Evolutionary conservation across 2,888 invertebrate species (phyloP).

Genomic region (Platynereis dumerilii): DNA sequence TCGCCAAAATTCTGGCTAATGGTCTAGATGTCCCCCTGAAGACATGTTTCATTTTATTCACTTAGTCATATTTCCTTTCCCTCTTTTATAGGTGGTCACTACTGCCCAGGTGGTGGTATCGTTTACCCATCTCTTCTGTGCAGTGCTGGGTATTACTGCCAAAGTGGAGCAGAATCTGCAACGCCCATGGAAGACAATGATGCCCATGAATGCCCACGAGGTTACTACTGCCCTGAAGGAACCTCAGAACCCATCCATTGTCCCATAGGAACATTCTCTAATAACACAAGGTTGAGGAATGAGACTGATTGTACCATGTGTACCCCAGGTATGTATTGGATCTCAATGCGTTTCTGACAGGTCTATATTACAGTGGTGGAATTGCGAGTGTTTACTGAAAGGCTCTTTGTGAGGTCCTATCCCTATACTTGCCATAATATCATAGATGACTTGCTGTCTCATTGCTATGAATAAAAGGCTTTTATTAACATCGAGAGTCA

Average conservation of each 20-base stretch:
- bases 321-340: slow-evolving; percentile 40
- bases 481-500: no score
- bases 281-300: slow-evolving; percentile 49
- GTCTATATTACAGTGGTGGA: no score
- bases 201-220: slow-evolving; percentile 56
- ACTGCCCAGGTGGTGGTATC: slow-evolving; percentile 47
- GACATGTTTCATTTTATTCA: no score
- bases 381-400: no score
- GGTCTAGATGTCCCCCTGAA: no score
- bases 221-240: slow-evolving; percentile 54
- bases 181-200: slow-evolving; percentile 47
- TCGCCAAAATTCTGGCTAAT: no score
- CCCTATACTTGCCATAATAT: no score
- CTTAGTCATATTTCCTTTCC: no score
- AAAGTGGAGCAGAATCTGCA: slow-evolving; percentile 47
- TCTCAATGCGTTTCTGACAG: no score
- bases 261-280: slow-evolving; percentile 49
- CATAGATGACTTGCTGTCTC: no score
- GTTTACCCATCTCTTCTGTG: slow-evolving; percentile 49
- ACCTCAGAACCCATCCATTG: slow-evolving; percentile 47
- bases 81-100: slow-evolving; percentile 46
- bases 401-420: no score
- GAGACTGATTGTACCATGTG: slow-evolving; percentile 53
- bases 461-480: no score
- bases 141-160: slow-evolving; percentile 56